Conservation (phyloP, 2,797 vertebrate species). For the Esox masquinongy region DNA sequence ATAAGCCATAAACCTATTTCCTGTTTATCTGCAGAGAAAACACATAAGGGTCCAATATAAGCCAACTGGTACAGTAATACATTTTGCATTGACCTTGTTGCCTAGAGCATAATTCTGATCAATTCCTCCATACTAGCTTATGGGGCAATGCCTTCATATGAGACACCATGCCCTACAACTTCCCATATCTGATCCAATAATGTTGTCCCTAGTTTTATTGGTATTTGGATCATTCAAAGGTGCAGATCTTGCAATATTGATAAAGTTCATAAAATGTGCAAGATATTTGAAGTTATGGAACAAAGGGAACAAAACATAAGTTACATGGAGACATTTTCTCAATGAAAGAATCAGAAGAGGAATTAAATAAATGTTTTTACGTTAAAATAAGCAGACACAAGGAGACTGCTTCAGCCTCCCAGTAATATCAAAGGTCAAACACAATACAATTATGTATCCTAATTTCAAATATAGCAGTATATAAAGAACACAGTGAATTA, state of each 20-base stretch:
- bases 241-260: slow-evolving; percentile 41
- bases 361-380: background rate
- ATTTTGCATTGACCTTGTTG: slow-evolving; percentile 60
- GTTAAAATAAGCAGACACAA: background rate
- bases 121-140: slow-evolving; percentile 40
- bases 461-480: slow-evolving; percentile 49
- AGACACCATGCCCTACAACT: slow-evolving; percentile 41
- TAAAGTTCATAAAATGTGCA: background rate
- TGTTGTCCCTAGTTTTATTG: slow-evolving; percentile 46
- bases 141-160: slow-evolving; percentile 43
- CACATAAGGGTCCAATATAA: slow-evolving; percentile 51
- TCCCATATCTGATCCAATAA: slow-evolving; percentile 54
- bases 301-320: background rate
- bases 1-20: slow-evolving; percentile 43
- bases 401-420: no score
- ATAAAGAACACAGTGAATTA: slow-evolving; percentile 59
- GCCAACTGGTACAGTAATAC: slow-evolving; percentile 50
- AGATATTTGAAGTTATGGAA: background rate
- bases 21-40: slow-evolving; percentile 33
- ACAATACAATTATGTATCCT: slow-evolving; percentile 18
- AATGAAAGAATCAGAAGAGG: no score
- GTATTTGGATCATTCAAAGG: slow-evolving; percentile 43
- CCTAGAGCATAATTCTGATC: slow-evolving; percentile 48
- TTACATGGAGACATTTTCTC: no score
- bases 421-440: no score